Evolutionary conservation across 2,797 vertebrate species (phyloP).

Genomic region (Enteromius viviparus): DNA sequence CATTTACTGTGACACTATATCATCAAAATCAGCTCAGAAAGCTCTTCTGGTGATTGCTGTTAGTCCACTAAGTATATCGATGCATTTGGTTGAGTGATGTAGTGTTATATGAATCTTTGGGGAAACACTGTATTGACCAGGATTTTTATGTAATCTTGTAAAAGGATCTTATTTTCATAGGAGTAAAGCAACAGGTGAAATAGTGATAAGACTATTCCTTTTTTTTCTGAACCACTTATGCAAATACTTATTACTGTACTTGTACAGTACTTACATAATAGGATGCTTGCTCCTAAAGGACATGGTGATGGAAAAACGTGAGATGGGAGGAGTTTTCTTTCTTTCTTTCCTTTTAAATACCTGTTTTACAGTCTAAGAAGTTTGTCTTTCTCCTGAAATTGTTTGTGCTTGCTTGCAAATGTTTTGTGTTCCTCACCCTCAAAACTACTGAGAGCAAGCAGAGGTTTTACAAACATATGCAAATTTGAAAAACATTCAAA

Average conservation of each 20-base stretch:
- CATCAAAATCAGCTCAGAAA: slow-evolving; percentile 19
- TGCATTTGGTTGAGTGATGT: slow-evolving; percentile 10
- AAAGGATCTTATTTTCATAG: neutral
- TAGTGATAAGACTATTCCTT: neutral
- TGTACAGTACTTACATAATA: neutral
- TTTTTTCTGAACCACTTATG: neutral
- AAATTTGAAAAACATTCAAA: neutral
- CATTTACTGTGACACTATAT: slow-evolving; percentile 16
- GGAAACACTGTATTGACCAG: neutral
- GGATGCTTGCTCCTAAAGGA: neutral
- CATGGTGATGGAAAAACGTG: neutral
- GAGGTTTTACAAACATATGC: neutral
- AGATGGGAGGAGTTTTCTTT: neutral
- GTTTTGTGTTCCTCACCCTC: neutral
- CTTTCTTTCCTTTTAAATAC: neutral
- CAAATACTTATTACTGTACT: neutral
- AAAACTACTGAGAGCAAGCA: neutral
- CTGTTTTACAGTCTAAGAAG: neutral
- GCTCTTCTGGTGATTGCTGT: slow-evolving; percentile 4
- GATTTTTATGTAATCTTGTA: slow-evolving; percentile 7
- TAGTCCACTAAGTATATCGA: neutral
- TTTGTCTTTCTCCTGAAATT: neutral
- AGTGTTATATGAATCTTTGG: neutral
- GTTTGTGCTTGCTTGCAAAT: neutral
- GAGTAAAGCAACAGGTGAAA: neutral